Conservation (phyloP, 2,888 invertebrate genomes). For the Atherix ibis region DNA sequence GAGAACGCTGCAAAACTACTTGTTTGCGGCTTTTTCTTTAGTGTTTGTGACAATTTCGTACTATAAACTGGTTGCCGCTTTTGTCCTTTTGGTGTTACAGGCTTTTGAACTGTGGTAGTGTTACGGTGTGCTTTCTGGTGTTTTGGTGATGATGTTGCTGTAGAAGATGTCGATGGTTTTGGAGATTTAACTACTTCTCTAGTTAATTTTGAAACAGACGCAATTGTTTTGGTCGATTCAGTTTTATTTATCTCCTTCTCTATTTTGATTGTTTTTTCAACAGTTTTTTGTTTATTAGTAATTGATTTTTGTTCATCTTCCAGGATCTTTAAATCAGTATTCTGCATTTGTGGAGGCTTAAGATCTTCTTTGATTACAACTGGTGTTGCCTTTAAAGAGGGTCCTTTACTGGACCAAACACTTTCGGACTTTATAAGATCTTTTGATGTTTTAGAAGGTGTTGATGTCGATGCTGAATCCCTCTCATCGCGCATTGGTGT, state of each 20-base stretch:
- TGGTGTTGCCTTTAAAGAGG: conserved; percentile 29
- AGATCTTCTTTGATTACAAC: conserved; percentile 20
- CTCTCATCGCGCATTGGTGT: conserved; percentile 20
- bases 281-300: conserved; percentile 1
- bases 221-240: conserved; percentile 3
- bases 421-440: conserved; percentile 25
- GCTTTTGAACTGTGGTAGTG: conserved; percentile 2
- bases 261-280: neutral
- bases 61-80: conserved; percentile 38
- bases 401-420: conserved; percentile 31
- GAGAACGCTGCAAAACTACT: conserved; percentile 38
- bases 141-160: conserved; percentile 9
- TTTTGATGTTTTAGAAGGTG: conserved; percentile 22
- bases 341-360: conserved; percentile 4
- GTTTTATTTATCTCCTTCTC: conserved; percentile 1
- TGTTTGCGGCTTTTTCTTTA: conserved; percentile 13
- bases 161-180: conserved; percentile 12
- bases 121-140: conserved; percentile 12
- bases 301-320: conserved; percentile 3
- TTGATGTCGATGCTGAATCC: conserved; percentile 27
- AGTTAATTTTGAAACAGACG: conserved; percentile 2
- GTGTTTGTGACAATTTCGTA: conserved; percentile 35
- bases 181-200: conserved; percentile 21
- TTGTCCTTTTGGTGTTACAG: conserved; percentile 7
- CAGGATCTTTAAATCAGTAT: conserved; percentile 1